phyloP scores from a whole-genome alignment of 1,140 invertebrate species.

The Periplaneta americana region DNA sequence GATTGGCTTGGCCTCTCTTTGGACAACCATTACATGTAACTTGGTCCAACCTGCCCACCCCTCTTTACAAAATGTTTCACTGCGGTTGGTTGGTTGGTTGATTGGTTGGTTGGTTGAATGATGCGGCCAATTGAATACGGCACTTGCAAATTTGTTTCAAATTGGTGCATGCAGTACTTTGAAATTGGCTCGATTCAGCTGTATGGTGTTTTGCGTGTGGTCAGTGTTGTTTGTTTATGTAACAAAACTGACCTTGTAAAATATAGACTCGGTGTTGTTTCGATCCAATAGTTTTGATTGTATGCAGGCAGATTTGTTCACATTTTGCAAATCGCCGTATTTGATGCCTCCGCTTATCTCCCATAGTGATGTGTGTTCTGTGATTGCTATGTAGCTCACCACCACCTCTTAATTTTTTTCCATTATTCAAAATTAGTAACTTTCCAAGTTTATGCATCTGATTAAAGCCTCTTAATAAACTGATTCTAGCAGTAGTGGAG shows the following conservation, averaged over 20 bases:
- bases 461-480: not conserved
- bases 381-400: constrained; percentile 12
- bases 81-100: not conserved
- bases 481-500: not conserved
- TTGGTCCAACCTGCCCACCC: not conserved
- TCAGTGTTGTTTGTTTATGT: not conserved
- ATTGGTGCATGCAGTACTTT: not conserved
- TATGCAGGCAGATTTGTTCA: not conserved
- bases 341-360: constrained; percentile 2
- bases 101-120: not conserved
- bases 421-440: not conserved
- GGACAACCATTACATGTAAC: constrained; percentile 8
- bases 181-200: not conserved
- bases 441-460: not conserved
- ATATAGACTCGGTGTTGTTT: not conserved
- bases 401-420: not conserved
- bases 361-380: constrained; percentile 8
- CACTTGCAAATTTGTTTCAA: not conserved
- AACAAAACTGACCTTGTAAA: not conserved
- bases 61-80: not conserved
- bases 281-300: not conserved
- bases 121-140: not conserved
- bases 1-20: constrained; percentile 8
- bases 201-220: not conserved
- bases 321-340: not conserved